phyloP scores from a whole-genome alignment of 2,797 vertebrate genomes.

The Petrocephalus sullivani region DNA sequence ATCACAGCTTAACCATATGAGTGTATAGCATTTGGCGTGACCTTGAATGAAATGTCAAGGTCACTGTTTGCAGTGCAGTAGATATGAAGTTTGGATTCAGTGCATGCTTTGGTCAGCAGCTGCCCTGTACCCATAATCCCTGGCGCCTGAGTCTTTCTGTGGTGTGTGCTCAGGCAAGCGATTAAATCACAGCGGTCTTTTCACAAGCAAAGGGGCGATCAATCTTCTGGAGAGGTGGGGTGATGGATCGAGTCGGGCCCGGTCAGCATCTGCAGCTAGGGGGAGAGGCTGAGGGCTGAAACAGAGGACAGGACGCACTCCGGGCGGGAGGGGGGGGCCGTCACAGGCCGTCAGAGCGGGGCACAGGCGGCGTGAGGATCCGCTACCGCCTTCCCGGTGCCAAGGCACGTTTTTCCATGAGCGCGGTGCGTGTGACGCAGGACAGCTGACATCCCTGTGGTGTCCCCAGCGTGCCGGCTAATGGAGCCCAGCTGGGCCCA shows the following conservation, averaged over 20 bases:
- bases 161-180: background rate
- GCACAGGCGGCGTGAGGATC: slow-evolving; percentile 42
- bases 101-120: background rate
- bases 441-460: slow-evolving; percentile 39
- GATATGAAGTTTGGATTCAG: background rate
- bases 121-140: background rate
- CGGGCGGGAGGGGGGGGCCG: background rate
- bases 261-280: background rate
- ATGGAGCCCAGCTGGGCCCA: slow-evolving; percentile 60
- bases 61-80: background rate
- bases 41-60: background rate
- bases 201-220: background rate
- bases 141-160: background rate
- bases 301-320: background rate
- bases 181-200: slow-evolving; percentile 10
- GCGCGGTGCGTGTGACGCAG: slow-evolving; percentile 36
- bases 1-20: background rate
- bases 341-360: slow-evolving; percentile 24
- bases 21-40: background rate
- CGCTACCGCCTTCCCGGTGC: slow-evolving; percentile 37
- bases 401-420: slow-evolving; percentile 54
- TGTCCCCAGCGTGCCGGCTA: slow-evolving; percentile 45
- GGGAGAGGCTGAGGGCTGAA: background rate
- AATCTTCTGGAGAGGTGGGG: background rate
- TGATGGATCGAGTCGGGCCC: background rate